These are phyloP conservation scores for Lophotriccus pileatus DNA, from an alignment of 2,797 vertebrate species.

Conservation along the genomic window DNA sequence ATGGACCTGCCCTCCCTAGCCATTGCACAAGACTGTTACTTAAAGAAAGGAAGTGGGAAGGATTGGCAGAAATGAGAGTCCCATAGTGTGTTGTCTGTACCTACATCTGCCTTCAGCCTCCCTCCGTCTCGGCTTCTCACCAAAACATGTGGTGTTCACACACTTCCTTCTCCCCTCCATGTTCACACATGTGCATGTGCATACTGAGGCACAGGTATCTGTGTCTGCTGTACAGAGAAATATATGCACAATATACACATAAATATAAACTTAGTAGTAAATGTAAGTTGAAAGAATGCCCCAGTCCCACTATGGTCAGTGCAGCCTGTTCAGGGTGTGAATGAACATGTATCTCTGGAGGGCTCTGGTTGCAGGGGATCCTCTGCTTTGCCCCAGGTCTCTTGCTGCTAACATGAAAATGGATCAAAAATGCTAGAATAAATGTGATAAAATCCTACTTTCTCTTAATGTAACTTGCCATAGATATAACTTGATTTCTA, in stretches of 20 bases:
- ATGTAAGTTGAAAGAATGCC: not conserved
- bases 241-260: not conserved
- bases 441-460: not conserved
- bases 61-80: not conserved
- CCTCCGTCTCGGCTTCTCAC: not conserved
- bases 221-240: not conserved
- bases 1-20: not conserved
- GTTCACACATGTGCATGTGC: accelerated
- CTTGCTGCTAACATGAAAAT: not conserved
- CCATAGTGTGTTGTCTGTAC: not conserved
- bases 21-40: not conserved
- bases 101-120: not conserved
- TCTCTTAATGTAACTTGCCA: not conserved
- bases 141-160: not conserved
- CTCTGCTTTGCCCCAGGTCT: not conserved
- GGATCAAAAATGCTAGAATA: not conserved
- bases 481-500: not conserved
- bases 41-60: not conserved
- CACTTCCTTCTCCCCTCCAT: not conserved
- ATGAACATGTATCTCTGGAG: not conserved
- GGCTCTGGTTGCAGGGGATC: not conserved
- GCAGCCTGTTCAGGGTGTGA: not conserved
- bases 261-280: not conserved
- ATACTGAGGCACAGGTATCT: not conserved
- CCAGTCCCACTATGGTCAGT: not conserved